Evolutionary conservation across 2,113 vertebrate species (phyloP), one percentile per base, ranked within the genome.

Genomic region (Castor canadensis): DNA sequence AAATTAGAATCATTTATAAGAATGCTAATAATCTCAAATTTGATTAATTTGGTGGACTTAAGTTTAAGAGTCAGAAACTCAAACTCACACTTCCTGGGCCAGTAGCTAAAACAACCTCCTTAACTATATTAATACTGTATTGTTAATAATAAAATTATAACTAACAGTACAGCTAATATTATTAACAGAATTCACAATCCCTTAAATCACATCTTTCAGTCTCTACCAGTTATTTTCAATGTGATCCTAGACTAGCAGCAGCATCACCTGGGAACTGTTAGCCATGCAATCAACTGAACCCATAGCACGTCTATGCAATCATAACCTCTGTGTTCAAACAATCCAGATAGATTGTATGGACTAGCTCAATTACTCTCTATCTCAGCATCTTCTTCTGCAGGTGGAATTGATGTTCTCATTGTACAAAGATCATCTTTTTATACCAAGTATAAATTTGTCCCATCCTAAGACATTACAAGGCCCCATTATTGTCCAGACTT

Each of bases 1-100:
- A 96, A 96, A 71, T 91, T 97, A 95, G 71, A 88, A 95, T 72
- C 15, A 93, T 76, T 96, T 93, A 58, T 45, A 76, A 87, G 22
- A 80, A 95, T 71, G 26, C 6, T 82, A 54, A 89, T 77, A 81
- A 85, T 72, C 13, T 90, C 40, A 94, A 86, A 89, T 89, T 67
- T 83, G 24, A 73, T 45, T 67, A 95, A 62, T 87, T 66, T 7
- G 69, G 52, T 35, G 13, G 47, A 92, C 32, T 91, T 38, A 85
- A 40, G 40, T 83, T n/a, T 95, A 85, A 91, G 26, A 82, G 16
- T 82, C 35, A 92, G n/a, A 83, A 91, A 19, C 6, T 93, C 60
- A 81, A 87, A 94, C 3, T 81, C 40, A 93, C 40, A 86, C 49
- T 91, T 89, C 13, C 47, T 67, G 30, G n/a, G 64, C 32, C 71